Conservation (phyloP, 1,140 invertebrate genomes). For the Popillia japonica region DNA sequence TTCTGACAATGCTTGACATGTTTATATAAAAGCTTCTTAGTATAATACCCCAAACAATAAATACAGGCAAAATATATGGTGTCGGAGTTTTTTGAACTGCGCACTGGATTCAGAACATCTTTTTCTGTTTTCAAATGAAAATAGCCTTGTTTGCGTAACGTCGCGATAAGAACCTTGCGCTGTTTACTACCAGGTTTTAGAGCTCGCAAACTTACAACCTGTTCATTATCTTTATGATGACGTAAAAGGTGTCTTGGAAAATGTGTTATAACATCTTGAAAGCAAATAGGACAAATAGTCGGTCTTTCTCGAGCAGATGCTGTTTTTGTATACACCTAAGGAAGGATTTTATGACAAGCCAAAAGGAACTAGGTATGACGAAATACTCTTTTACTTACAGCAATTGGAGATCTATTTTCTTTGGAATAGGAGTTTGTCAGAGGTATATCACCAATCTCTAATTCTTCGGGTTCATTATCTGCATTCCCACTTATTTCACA, state of each 20-base stretch:
- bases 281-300: conserved; percentile 45
- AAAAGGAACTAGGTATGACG: no score
- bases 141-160: conserved; percentile 46
- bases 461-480: no score
- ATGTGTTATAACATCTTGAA: conserved; percentile 44
- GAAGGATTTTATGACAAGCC: no score
- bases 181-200: conserved; percentile 29
- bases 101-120: conserved; percentile 43
- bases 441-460: no score
- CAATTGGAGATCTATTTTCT: no score
- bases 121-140: conserved; percentile 47
- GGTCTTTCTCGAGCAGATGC: conserved; percentile 42
- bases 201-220: conserved; percentile 41
- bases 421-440: no score
- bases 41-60: not conserved
- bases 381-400: no score
- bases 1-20: not conserved
- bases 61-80: conserved; percentile 41
- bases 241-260: conserved; percentile 45
- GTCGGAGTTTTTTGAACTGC: conserved; percentile 40
- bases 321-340: conserved; percentile 38
- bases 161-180: conserved; percentile 36
- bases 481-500: no score
- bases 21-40: not conserved
- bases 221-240: conserved; percentile 41